Evolutionary conservation across 2,888 invertebrate genomes (phyloP).

Genomic region (Tinea trinotella): DNA sequence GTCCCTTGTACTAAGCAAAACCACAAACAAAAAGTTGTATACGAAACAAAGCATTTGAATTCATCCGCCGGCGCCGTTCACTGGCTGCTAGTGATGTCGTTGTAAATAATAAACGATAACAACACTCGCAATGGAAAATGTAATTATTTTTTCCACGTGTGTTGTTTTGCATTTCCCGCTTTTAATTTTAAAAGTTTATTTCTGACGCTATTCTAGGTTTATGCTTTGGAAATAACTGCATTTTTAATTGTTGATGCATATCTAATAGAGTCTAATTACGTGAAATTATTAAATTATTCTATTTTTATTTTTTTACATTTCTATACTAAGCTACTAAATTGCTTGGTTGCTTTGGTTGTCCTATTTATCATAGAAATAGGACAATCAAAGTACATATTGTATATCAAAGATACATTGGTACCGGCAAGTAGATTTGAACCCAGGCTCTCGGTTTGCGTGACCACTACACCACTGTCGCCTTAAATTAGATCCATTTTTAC

Average conservation of each 20-base stretch:
- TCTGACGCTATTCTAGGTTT: neutral
- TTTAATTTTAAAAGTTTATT: conserved; percentile 7
- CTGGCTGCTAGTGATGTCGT: conserved; percentile 11
- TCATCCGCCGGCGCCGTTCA: conserved; percentile 15
- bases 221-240: neutral
- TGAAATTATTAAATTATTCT: too few relatives aligned
- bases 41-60: conserved; percentile 20
- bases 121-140: conserved; percentile 3
- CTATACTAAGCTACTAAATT: too few relatives aligned
- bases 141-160: conserved; percentile 7
- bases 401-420: too few relatives aligned
- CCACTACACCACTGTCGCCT: too few relatives aligned
- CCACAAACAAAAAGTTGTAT: conserved; percentile 18
- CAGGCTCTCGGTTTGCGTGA: too few relatives aligned
- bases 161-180: neutral
- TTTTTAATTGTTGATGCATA: neutral
- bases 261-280: neutral
- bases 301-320: too few relatives aligned
- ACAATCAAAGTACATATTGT: too few relatives aligned
- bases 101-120: conserved; percentile 10
- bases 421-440: too few relatives aligned
- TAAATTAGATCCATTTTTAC: too few relatives aligned
- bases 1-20: conserved; percentile 2
- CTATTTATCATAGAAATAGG: too few relatives aligned
- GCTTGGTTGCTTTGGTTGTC: too few relatives aligned